These are phyloP conservation scores for Colletes gigas DNA, from an alignment of 1,140 invertebrate genomes.

Conservation along the genomic window DNA sequence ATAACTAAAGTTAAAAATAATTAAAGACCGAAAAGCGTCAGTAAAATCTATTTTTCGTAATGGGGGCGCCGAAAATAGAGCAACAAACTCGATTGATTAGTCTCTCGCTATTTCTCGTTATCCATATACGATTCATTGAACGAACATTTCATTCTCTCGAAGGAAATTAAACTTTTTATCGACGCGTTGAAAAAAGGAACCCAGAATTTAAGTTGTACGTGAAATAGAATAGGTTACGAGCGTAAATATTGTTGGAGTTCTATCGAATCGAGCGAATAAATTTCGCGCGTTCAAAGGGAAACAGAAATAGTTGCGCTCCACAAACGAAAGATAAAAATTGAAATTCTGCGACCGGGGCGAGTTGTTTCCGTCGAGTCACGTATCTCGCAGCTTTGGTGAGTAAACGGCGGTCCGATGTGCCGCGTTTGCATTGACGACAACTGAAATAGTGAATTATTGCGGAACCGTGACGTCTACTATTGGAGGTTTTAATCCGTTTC, in stretches of 20 bases:
- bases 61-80: no score
- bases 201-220: neutral
- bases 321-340: conserved; percentile 42
- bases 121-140: neutral
- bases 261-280: conserved; percentile 21
- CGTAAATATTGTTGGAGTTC: neutral
- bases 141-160: no score
- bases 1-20: no score
- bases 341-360: conserved; percentile 34
- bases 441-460: conserved; percentile 50
- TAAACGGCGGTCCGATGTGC: conserved; percentile 23
- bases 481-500: conserved; percentile 44
- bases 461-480: conserved; percentile 29
- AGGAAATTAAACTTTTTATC: neutral
- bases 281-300: conserved; percentile 9
- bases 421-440: conserved; percentile 27
- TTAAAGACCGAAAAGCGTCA: no score
- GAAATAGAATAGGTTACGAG: neutral
- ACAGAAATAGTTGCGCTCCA: conserved; percentile 31
- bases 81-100: no score
- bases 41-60: no score
- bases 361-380: conserved; percentile 30
- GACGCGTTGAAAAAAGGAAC: neutral
- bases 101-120: no score
- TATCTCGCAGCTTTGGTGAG: conserved; percentile 16